Evolutionary conservation across 2,797 vertebrate genomes (phyloP), one percentile per base, ranked within the genome.

Genomic region (Oryzias dopingdopingensis): DNA sequence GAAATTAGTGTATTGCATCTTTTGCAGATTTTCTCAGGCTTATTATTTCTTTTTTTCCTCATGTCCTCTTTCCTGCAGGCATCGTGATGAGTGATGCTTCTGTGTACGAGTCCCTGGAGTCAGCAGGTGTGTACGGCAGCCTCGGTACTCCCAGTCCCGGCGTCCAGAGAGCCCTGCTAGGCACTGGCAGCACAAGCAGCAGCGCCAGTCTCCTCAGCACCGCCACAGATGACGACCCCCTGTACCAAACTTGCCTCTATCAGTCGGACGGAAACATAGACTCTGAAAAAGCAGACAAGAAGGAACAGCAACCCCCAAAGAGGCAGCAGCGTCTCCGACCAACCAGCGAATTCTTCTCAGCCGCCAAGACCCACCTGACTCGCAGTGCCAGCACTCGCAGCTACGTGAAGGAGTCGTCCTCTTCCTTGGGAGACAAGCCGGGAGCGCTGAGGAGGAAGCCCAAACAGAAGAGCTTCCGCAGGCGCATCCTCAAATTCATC

Each of bases 41-140:
- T 2, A 18, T 0, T 43, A 1, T 8, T 22, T 47, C 20, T 14
- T 32, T 22, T n/a, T 6, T 0, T 56, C 42, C 40, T 69, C 17
- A 62, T 42, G 14, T 15, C 18, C 6, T 37, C 32, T 32, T 8
- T 48, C 15, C 22, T 41, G 4, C 59, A 98, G 96, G 96, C 0
- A 94, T 97, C 8, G 94, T 96, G 40, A 91, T 96, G 91, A 97
- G 94, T 51, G 96, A 98, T 44, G 93, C 94, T 0, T 92, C 93
- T 0, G 79, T 96, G 70, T 97, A 97, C 1, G 95, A 96, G 89
- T 96, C 95, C 2, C 80, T 98, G 84, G 96, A 98, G 86, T 96
- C 93, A 0, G 92, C 96, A 4, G 94, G 93, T 14, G 79, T 96
- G 15, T 95, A 95, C 4, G 94, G 92, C 13, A 93, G 92, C 63